Conservation (phyloP, 2,113 vertebrate species). For the Psittacus erithacus region DNA sequence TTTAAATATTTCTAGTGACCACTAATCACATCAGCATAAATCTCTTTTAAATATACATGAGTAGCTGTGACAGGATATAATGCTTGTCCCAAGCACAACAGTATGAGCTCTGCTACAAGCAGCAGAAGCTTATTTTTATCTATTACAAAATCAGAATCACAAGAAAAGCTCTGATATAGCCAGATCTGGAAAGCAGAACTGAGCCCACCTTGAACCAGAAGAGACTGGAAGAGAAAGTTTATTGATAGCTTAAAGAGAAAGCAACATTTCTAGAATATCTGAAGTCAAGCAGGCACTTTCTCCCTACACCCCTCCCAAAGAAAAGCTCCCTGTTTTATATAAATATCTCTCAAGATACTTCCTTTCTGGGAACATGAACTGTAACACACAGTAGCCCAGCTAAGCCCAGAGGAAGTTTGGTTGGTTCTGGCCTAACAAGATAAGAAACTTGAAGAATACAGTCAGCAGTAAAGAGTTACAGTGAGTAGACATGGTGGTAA, state of each 20-base stretch:
- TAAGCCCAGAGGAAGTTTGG: constrained; percentile 6
- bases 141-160: background rate
- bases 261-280: background rate
- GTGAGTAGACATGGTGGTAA: background rate
- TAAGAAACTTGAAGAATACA: constrained; percentile 4
- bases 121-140: background rate
- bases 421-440: background rate
- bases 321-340: background rate
- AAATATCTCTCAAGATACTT: background rate
- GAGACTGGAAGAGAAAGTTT: background rate
- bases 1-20: background rate
- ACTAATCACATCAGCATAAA: background rate
- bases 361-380: constrained; percentile 9
- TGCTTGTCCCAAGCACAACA: background rate
- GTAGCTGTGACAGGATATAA: background rate
- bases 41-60: background rate
- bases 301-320: background rate
- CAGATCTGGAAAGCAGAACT: background rate
- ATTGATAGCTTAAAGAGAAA: background rate
- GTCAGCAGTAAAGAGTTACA: background rate
- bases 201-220: background rate
- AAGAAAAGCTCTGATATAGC: background rate
- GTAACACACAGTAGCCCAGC: background rate
- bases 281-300: background rate
- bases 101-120: background rate